Evolutionary conservation across 1,140 invertebrate species (phyloP).

Genomic region (Nylanderia fulva): DNA sequence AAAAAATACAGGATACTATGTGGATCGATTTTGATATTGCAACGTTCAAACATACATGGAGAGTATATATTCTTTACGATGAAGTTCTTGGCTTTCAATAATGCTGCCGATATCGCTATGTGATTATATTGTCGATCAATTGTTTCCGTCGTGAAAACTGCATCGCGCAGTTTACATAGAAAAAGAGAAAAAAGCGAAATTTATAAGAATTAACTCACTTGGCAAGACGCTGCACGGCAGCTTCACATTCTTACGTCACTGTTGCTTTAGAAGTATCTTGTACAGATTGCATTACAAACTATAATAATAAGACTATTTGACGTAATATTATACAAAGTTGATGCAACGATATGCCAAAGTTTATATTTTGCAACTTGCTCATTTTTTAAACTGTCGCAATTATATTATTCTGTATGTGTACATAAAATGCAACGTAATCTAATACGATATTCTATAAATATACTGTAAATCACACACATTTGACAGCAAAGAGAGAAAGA

Average conservation of each 20-base stretch:
- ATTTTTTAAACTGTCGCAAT: slow-evolving; percentile 64
- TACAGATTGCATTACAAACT: slow-evolving; percentile 64
- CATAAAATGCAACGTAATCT: slow-evolving; percentile 72
- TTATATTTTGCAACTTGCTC: slow-evolving; percentile 71
- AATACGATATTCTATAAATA: slow-evolving; percentile 66
- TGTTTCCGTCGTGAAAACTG: not conserved
- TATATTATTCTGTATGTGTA: slow-evolving; percentile 71
- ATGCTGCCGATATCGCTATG: slow-evolving; percentile 58
- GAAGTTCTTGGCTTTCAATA: slow-evolving; percentile 51
- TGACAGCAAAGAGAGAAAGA: slow-evolving; percentile 51
- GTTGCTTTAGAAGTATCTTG: slow-evolving; percentile 66
- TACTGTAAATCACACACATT: slow-evolving; percentile 61
- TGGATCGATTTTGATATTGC: not conserved
- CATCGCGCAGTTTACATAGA: slow-evolving; percentile 37
- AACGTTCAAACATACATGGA: not conserved
- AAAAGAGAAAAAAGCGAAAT: not conserved
- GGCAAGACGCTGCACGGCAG: slow-evolving; percentile 53
- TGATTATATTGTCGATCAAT: slow-evolving; percentile 43
- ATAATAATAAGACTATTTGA: slow-evolving; percentile 63
- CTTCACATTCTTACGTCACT: slow-evolving; percentile 60
- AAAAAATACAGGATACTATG: not conserved
- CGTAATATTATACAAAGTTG: slow-evolving; percentile 62
- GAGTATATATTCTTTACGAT: slow-evolving; percentile 5
- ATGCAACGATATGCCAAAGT: slow-evolving; percentile 73
- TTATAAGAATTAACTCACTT: slow-evolving; percentile 30